Evolutionary conservation across 1,140 invertebrate genomes (phyloP), one percentile per base, ranked within the genome.

Genomic region (Drosophila pseudoananassae): DNA sequence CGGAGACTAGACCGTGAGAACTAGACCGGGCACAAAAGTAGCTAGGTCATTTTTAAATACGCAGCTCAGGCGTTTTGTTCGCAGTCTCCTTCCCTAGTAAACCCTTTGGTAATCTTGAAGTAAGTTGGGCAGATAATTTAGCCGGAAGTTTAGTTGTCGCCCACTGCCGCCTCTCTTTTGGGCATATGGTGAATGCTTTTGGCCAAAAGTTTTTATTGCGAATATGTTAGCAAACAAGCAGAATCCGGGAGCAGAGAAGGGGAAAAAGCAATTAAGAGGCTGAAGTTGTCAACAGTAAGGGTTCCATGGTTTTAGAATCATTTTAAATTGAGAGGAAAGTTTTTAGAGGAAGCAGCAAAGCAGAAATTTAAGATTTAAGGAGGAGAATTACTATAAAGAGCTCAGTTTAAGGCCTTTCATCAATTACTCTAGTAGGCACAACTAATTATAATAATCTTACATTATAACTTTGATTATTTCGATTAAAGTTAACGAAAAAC

Each of bases 1-100:
- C 40, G 2, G 40, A 14, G 14, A 17, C 40, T 58, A 45, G 61
- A 8, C 33, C n/a, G 36, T 36, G 50, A 14, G 23, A 12, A 20
- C 17, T 20, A 4, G 20, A 17, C 58, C 4, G 33, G 20, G 27
- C 43, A 33, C 47, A 61, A 46, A 50, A 55, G 56, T 65, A 50
- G 77, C 58, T 64, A 20, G 66, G 60, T 68, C 50, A 81, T 77
- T 81, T 81, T 81, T 81, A 81, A 81, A 81, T 76, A 80, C 72
- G 69, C 69, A 54, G 17, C 61, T 58, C 46, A 60, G 64, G 57
- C 56, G 23, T 53, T 68, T 60, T 66, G 68, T 47, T 50, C 51
- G 55, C 57, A 54, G 47, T 53, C 66, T 51, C 36, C 36, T 58
- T 51, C 52, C 51, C 55, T 76, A 33, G 73, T 76, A 76, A 81